Evolutionary conservation across 2,797 vertebrate genomes (phyloP).

Genomic region (Heteromormyrus szaboi): DNA sequence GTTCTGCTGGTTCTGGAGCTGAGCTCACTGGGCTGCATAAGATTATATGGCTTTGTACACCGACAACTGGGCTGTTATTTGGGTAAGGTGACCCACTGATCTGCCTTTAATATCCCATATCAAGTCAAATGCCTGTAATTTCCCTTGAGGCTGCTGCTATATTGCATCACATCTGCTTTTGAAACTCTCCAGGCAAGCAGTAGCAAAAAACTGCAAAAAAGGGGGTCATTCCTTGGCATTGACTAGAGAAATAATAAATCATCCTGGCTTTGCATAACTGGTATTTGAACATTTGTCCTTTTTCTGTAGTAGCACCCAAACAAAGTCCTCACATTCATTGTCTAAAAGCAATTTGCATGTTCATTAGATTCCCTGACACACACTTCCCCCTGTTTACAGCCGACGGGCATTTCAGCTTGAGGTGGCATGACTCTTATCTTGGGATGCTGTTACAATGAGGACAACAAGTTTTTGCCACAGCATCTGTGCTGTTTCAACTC

Average conservation of each 20-base stretch:
- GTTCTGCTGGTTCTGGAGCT: not conserved
- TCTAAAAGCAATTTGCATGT: not conserved
- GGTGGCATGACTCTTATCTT: not conserved
- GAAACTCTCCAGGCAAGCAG: not conserved
- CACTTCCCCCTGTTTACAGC: not conserved
- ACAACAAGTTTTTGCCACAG: not conserved
- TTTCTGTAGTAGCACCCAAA: conserved; percentile 2
- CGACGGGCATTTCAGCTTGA: not conserved
- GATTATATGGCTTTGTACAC: not conserved
- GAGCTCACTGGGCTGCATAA: not conserved
- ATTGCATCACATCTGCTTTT: not conserved
- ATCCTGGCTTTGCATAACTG: not conserved
- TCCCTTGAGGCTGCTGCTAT: not conserved
- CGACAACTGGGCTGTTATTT: not conserved
- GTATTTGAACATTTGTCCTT: conserved; percentile 3
- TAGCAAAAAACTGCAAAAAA: not conserved
- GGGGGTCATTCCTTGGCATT: not conserved
- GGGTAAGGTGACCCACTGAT: not conserved
- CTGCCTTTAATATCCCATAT: not conserved
- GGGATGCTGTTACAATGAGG: not conserved
- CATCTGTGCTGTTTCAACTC: not conserved
- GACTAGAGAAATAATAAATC: not conserved
- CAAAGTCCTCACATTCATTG: not conserved
- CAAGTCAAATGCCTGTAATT: not conserved
- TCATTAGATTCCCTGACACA: not conserved